Conservation (phyloP, 2,113 vertebrate genomes). For the Bufo bufo region DNA sequence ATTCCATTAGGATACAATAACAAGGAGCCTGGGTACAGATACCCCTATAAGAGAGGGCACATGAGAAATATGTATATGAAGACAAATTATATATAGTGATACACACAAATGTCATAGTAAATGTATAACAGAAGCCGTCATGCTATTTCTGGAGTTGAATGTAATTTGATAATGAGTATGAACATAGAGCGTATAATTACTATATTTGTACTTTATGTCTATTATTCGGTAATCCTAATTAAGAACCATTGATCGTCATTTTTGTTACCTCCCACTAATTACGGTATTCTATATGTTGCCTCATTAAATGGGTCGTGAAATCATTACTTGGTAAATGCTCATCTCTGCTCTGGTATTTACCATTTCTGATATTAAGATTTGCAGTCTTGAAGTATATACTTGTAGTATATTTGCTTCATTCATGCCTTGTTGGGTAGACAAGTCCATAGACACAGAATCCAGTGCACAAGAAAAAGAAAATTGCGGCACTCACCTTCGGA, state of each 20-base stretch:
- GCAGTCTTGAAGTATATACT: not conserved
- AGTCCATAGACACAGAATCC: no score
- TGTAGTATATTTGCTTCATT: no score
- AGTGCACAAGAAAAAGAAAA: no score
- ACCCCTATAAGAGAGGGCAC: slow-evolving; percentile 77
- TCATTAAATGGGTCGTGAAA: not conserved
- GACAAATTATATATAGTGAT: not conserved
- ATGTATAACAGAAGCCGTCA: not conserved
- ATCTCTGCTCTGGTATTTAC: not conserved
- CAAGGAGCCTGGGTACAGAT: slow-evolving; percentile 98
- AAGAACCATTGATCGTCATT: not conserved
- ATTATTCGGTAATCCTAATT: not conserved
- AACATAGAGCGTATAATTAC: not conserved
- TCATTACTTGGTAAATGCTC: not conserved
- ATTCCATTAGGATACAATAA: slow-evolving; percentile 99
- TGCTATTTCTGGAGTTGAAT: not conserved
- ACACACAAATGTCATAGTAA: not conserved
- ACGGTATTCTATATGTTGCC: not conserved
- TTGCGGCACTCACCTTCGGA: no score
- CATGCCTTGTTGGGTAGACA: no score
- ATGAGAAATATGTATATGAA: not conserved
- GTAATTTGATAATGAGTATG: not conserved
- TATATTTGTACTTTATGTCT: not conserved
- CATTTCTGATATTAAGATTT: not conserved
- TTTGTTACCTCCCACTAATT: not conserved